phyloP scores from a whole-genome alignment of 2,113 vertebrate genomes.

The Hiodon alosoides region DNA sequence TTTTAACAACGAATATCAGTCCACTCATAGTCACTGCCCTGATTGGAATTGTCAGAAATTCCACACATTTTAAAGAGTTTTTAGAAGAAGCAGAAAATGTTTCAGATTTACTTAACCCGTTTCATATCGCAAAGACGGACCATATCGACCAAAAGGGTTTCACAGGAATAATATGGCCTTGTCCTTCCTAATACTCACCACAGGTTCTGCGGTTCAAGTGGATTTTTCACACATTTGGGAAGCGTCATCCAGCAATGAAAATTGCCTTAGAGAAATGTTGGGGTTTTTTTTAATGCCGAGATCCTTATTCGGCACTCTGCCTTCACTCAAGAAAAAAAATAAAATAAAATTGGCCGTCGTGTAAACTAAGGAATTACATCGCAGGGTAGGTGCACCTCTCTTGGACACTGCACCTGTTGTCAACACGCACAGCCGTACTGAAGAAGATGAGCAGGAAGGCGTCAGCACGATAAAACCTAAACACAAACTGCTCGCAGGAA shows the following conservation, averaged over 20 bases:
- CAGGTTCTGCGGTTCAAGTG: constrained; percentile 29
- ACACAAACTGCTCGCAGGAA: too few relatives aligned
- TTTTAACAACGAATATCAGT: too few relatives aligned
- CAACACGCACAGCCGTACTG: background rate
- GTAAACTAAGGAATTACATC: background rate
- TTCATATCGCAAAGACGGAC: too few relatives aligned
- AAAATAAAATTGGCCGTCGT: background rate
- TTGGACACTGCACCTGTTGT: background rate
- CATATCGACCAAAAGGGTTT: too few relatives aligned
- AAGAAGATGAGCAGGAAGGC: background rate
- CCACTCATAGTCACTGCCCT: too few relatives aligned
- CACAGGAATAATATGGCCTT: background rate
- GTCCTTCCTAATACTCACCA: background rate
- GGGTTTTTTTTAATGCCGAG: constrained; percentile 30
- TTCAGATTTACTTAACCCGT: too few relatives aligned
- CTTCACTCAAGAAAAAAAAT: background rate
- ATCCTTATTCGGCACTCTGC: constrained; percentile 5
- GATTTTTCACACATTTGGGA: constrained; percentile 42
- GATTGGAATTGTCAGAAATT: too few relatives aligned
- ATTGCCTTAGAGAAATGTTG: constrained; percentile 42
- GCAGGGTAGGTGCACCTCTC: background rate
- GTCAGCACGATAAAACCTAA: background rate
- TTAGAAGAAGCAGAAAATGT: background rate
- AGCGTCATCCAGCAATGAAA: constrained; percentile 23
- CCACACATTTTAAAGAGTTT: background rate